These are phyloP conservation scores for Axinella damicornis DNA, from an alignment of 37 sponge, comb jelly and placozoan genomes.

Conservation along the genomic window DNA sequence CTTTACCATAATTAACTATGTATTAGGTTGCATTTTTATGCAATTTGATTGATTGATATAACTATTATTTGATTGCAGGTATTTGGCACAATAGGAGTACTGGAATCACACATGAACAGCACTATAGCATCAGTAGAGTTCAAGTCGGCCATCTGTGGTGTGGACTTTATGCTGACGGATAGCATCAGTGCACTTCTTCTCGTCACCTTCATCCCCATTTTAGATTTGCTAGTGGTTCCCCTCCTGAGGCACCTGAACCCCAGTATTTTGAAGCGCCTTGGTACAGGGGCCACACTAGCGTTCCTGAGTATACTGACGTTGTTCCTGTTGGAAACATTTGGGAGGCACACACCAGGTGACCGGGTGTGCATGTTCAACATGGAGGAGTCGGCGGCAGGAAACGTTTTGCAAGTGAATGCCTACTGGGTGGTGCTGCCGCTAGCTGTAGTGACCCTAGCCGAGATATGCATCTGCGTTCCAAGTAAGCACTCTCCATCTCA, in stretches of 20 bases:
- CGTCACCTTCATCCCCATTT: conserved; percentile 36
- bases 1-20: too few species aligned
- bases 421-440: conserved; percentile 41
- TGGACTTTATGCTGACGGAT: background rate
- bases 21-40: too few species aligned
- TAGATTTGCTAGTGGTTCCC: conserved; percentile 37
- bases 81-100: conserved; percentile 17
- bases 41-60: too few species aligned
- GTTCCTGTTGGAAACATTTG: conserved; percentile 21
- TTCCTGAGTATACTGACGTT: conserved; percentile 21
- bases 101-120: conserved; percentile 25
- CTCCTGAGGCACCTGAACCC: conserved; percentile 32
- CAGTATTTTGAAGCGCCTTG: conserved; percentile 45
- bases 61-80: too few species aligned
- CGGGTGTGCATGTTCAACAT: conserved; percentile 23
- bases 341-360: background rate
- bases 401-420: background rate
- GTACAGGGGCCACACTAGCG: conserved; percentile 11
- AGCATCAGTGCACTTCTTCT: conserved; percentile 29
- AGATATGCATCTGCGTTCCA: conserved; percentile 48
- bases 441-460: conserved; percentile 40
- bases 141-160: background rate
- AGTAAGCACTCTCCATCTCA: conserved; percentile 22
- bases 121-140: background rate
- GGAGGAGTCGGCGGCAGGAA: background rate